phyloP scores from a whole-genome alignment of 2,797 vertebrate genomes.

The Melanotaenia trifasciata region DNA sequence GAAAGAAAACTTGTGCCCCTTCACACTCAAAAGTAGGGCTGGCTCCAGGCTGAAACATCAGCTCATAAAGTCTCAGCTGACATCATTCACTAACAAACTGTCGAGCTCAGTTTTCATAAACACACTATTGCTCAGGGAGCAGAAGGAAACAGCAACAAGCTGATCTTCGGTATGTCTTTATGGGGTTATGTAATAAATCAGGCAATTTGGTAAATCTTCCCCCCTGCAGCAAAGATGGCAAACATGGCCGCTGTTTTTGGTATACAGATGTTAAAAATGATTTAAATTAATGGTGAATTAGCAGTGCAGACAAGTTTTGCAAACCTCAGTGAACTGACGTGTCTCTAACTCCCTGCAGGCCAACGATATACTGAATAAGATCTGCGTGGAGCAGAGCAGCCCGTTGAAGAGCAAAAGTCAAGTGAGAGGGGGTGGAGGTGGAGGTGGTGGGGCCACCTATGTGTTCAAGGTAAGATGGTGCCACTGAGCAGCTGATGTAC shows the following conservation, averaged over 20 bases:
- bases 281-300: too few relatives aligned
- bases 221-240: neutral
- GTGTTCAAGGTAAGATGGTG: slow-evolving; percentile 90
- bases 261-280: neutral
- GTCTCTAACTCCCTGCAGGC: slow-evolving; percentile 76
- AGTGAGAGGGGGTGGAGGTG: slow-evolving; percentile 92
- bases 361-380: slow-evolving; percentile 88
- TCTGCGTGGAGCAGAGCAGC: slow-evolving; percentile 91
- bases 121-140: slow-evolving; percentile 11
- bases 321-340: slow-evolving; percentile 38
- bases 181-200: neutral
- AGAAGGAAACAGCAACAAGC: slow-evolving; percentile 1
- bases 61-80: slow-evolving; percentile 38
- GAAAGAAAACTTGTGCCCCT: slow-evolving; percentile 39
- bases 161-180: slow-evolving; percentile 3
- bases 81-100: slow-evolving; percentile 39
- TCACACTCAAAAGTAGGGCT: slow-evolving; percentile 40
- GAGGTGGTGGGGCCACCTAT: slow-evolving; percentile 94
- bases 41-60: slow-evolving; percentile 48
- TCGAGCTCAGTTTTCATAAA: slow-evolving; percentile 35
- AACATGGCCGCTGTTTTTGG: neutral
- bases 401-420: slow-evolving; percentile 92
- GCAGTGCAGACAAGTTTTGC: too few relatives aligned
- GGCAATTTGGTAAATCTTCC: neutral
- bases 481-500: neutral